Conservation (phyloP, 2,113 vertebrate species). For the Thamnaconus septentrionalis region DNA sequence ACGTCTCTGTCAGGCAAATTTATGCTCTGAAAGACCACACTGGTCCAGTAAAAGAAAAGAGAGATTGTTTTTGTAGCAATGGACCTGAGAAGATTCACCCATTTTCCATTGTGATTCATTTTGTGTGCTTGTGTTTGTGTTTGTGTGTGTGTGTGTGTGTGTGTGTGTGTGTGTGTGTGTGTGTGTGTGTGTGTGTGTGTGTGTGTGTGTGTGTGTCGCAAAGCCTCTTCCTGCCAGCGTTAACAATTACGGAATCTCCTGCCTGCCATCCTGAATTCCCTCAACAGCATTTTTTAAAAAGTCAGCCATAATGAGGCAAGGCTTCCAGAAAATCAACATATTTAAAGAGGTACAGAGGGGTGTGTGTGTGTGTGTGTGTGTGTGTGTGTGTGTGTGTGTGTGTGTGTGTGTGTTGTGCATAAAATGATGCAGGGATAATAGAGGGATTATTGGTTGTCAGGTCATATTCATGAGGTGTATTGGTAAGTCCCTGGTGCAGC, state of each 20-base stretch:
- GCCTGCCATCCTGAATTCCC: slow-evolving; percentile 42
- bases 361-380: too few relatives aligned
- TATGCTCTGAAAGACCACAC: slow-evolving; percentile 39
- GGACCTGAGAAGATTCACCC: slow-evolving; percentile 25
- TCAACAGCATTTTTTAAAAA: slow-evolving; percentile 38
- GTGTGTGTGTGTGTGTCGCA: too few relatives aligned
- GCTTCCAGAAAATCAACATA: slow-evolving; percentile 16
- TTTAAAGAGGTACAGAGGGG: slow-evolving; percentile 8
- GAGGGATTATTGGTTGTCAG: background rate
- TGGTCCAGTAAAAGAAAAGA: slow-evolving; percentile 1
- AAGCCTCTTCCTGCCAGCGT: slow-evolving; percentile 6
- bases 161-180: background rate
- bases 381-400: too few relatives aligned
- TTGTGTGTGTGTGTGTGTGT: too few relatives aligned
- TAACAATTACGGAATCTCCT: slow-evolving; percentile 11
- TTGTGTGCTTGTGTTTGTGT: background rate
- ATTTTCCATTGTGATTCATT: slow-evolving; percentile 28
- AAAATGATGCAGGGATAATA: background rate
- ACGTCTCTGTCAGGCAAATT: slow-evolving; percentile 29
- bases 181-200: background rate
- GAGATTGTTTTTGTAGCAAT: slow-evolving; percentile 33
- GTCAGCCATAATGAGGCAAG: slow-evolving; percentile 43
- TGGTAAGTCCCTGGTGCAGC: too few relatives aligned
- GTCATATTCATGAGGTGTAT: too few relatives aligned
- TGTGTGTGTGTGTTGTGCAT: too few relatives aligned